Base-by-base conservation (phyloP, 2,888 invertebrate species). In the Drepana falcataria region DNA sequence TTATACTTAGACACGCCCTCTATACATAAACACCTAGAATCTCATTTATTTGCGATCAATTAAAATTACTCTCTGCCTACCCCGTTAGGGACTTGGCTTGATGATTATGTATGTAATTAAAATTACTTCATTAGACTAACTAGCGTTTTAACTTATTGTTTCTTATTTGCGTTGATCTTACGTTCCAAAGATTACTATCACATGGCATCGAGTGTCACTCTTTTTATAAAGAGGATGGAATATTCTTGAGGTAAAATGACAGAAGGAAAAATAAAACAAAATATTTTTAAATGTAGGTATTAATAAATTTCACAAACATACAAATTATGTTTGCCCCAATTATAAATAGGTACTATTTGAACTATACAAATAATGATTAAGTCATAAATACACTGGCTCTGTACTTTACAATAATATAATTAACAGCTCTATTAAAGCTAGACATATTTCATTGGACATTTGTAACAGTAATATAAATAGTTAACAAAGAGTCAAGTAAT, bases 321-420 rank as follows among this genome's bases (percentile, higher is more conserved):
- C 72, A 71, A 67, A 66, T 73, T 69, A 82, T 84, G 85, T 85
- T 83, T 85, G 84, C 62, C 68, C 67, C 76, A 71, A 75, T 81
- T 84, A 89, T 90, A 88, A 88, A 90, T 89, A 79, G 66, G 71
- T 77, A 87, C 82, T 86, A 88, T 88, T 87, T 87, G 84, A 90
- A 87, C 87, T 88, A 85, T 87, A 89, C 87, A 90, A 87, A 90
- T 89, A 88, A 87, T 88, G 87, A 87, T 88, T 87, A 88, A 81
- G 79, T 86, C 75, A 88, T 88, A 91, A 88, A 87, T 88, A 88
- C 86, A 89, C 87, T 87, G 91, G 87, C 87, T 88, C 85, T 87
- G 85, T 83, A 83, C 75, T 88, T 86, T 86, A 87, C 82, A 87
- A 85, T 85, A 90, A 86, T 74, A 92, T 63, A 89, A 90, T 85